These are phyloP conservation scores for Ptychodera flava DNA, from an alignment of 35 echinoderm and acorn worm species.

Conservation along the genomic window DNA sequence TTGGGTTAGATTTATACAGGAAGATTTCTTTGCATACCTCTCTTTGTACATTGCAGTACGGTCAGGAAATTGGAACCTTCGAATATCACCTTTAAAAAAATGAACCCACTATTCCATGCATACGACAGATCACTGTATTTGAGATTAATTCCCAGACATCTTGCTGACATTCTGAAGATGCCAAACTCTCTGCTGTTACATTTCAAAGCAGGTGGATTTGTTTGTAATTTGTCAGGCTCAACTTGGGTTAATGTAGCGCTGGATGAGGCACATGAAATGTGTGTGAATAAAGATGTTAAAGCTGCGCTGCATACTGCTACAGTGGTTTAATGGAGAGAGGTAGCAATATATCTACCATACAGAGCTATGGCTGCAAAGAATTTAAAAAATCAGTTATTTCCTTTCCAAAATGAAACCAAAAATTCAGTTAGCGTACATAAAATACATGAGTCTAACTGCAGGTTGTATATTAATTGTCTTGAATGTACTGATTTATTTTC, in stretches of 20 bases:
- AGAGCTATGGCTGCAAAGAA: slow-evolving; percentile 23
- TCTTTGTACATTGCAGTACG: slow-evolving; percentile 26
- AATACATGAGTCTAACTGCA: background rate
- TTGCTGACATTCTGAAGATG: slow-evolving; percentile 28
- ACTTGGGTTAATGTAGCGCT: slow-evolving; percentile 33
- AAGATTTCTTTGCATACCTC: slow-evolving; percentile 39
- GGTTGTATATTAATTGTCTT: background rate
- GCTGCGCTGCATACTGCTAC: background rate
- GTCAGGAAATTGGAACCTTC: slow-evolving; percentile 30
- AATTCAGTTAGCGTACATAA: background rate
- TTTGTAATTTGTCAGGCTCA: slow-evolving; percentile 26
- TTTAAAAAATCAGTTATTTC: slow-evolving; percentile 24
- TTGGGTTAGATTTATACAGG: slow-evolving; percentile 22
- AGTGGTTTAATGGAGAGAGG: background rate
- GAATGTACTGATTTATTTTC: background rate
- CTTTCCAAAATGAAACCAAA: slow-evolving; percentile 22
- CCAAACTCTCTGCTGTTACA: slow-evolving; percentile 30
- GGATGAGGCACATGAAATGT: slow-evolving; percentile 52
- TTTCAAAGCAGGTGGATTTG: slow-evolving; percentile 61
- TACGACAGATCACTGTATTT: slow-evolving; percentile 57
- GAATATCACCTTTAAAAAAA: slow-evolving; percentile 48
- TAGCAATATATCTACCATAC: slow-evolving; percentile 37
- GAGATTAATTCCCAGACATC: slow-evolving; percentile 40
- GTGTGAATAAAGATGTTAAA: background rate
- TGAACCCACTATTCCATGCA: slow-evolving; percentile 45